phyloP scores from a whole-genome alignment of 2,888 invertebrate genomes.

The Diabrotica balteata region DNA sequence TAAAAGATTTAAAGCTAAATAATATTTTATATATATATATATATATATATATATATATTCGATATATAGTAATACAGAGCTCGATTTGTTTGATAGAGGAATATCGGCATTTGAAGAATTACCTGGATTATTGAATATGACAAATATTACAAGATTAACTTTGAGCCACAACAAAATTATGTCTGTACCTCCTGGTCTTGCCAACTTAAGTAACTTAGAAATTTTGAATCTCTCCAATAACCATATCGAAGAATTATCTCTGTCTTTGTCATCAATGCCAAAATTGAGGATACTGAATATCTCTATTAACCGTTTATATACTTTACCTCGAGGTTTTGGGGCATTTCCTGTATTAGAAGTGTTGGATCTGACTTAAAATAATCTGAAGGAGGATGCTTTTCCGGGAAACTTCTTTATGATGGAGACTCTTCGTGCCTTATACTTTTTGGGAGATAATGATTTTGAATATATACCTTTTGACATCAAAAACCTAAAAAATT shows the following conservation, averaged over 20 bases:
- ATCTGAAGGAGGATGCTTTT: slow-evolving; percentile 88
- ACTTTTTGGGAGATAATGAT: slow-evolving; percentile 98
- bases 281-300: slow-evolving; percentile 90
- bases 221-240: slow-evolving; percentile 94
- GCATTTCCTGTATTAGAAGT: slow-evolving; percentile 97
- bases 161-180: slow-evolving; percentile 94
- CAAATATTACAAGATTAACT: slow-evolving; percentile 88
- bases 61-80: too few relatives aligned
- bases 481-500: slow-evolving; percentile 89
- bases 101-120: slow-evolving; percentile 89
- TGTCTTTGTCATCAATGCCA: slow-evolving; percentile 92
- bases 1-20: too few relatives aligned
- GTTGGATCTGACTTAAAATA: slow-evolving; percentile 97
- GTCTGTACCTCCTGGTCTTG: slow-evolving; percentile 80
- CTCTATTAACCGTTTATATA: slow-evolving; percentile 85
- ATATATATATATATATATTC: too few relatives aligned
- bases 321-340: slow-evolving; percentile 95
- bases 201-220: slow-evolving; percentile 87
- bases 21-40: too few relatives aligned
- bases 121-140: slow-evolving; percentile 86
- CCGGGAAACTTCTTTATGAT: slow-evolving; percentile 99
- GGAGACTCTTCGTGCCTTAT: slow-evolving; percentile 93
- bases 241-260: slow-evolving; percentile 90
- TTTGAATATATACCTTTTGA: slow-evolving; percentile 92
- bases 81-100: slow-evolving; percentile 94